Base-by-base conservation (phyloP, 2,888 invertebrate genomes). In the Agrotis exclamationis region DNA sequence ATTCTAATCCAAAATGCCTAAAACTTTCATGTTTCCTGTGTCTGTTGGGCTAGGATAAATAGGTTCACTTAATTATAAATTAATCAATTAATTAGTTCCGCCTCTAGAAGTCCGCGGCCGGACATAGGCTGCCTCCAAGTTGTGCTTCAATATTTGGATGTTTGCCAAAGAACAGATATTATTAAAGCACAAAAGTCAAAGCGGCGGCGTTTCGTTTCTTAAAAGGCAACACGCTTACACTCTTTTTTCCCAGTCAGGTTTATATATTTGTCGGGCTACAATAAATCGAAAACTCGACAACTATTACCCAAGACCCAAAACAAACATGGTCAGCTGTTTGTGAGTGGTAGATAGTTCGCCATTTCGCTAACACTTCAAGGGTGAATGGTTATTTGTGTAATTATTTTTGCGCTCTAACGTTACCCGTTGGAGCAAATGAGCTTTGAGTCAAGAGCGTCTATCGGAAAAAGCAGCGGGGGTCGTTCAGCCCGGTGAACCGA, bases 141-240 rank as follows among this genome's bases (percentile, higher is more conserved):
- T 44, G 45, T 1, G 50, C 44, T 47, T 59, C 47, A 54, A 18
- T 50, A 56, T 24, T 66, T 63, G 74, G 62, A 18, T 1, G 1
- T 4, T 14, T 33, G 59, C 63, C 75, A 76, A 78, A 28, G 78
- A 78, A 4, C 16, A 59, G 24, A 70, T 53, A 67, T 56, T 62
- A 76, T 53, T 76, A 62, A 62, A 74, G 60, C n/a, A 54, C 24
- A 62, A 57, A 54, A 51, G 48, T 54, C 44, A 59, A 75, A 75
- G 45, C 33, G 54, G 48, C 33, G 54, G 51, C 44, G 44, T 6
- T 76, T 57, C 24, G 45, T 59, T 24, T 56, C 48, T 54, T 50
- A 57, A 67, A 59, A 76, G 58, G 44, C 47, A 53, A 45, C 54
- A 48, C 18, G n/a, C 59, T 54, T 68, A 59, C 59, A 54, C 54